Percentiles rank a stretch among this genome's conserved stretches.
Evolutionary conservation across 2,888 invertebrate species (phyloP).

Genomic region (Graphium colonna): DNA sequence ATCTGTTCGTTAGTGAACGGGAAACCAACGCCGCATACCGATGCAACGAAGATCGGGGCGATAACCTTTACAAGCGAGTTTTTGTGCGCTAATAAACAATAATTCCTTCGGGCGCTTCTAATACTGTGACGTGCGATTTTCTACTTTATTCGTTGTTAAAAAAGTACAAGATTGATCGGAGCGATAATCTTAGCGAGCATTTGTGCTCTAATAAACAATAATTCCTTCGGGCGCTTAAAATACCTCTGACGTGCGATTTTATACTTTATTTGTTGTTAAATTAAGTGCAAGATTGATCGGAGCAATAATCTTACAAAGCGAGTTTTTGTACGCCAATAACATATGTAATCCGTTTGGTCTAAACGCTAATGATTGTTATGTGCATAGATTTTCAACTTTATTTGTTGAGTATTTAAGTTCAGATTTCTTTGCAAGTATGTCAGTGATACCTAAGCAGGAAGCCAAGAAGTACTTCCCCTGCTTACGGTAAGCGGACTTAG

Average conservation of each 20-base stretch:
- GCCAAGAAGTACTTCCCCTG: not conserved
- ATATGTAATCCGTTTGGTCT: no score
- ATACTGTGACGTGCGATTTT: slow-evolving; percentile 2
- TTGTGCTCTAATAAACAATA: no score
- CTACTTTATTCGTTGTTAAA: not conserved
- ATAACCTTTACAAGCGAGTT: slow-evolving; percentile 4
- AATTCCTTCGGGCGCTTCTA: slow-evolving; percentile 3
- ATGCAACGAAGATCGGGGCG: slow-evolving; percentile 1
- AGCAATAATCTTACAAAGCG: no score
- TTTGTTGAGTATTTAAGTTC: not conserved
- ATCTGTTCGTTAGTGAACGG: slow-evolving; percentile 14
- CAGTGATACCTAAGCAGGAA: not conserved
- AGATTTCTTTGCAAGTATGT: not conserved
- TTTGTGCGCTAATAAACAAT: slow-evolving; percentile 14
- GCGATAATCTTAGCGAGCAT: not conserved
- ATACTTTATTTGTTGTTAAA: no score
- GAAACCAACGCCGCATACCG: slow-evolving; percentile 12
- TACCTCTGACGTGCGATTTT: no score
- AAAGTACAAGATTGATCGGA: not conserved
- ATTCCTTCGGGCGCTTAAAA: no score
- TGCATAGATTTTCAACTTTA: no score
- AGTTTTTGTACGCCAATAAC: no score
- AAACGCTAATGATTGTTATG: no score
- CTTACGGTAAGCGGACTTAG: not conserved
- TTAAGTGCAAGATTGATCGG: no score